These are phyloP conservation scores for Belgica antarctica DNA, from an alignment of 2,888 invertebrate genomes.

Conservation along the genomic window DNA sequence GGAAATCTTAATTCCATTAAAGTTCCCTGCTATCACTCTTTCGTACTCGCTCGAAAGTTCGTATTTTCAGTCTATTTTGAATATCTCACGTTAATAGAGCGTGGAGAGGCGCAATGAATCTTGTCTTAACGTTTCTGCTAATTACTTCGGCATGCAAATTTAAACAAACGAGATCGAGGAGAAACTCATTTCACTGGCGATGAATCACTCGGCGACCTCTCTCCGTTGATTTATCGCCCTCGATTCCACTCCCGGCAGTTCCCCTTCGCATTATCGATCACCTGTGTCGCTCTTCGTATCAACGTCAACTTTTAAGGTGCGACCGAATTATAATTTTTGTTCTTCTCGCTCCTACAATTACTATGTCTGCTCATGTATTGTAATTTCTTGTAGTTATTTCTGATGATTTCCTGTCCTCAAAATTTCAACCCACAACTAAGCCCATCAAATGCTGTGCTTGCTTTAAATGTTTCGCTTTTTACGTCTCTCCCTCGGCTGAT, in stretches of 20 bases:
- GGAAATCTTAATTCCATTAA: neutral
- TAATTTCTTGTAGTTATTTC: slow-evolving; percentile 44
- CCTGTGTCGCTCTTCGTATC: slow-evolving; percentile 8
- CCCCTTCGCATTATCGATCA: slow-evolving; percentile 17
- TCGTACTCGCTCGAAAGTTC: no score
- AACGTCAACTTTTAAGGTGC: slow-evolving; percentile 36
- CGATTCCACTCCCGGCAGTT: neutral
- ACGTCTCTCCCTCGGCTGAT: slow-evolving; percentile 12
- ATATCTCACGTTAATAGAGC: slow-evolving; percentile 21
- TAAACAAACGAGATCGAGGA: neutral
- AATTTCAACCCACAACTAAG: slow-evolving; percentile 40
- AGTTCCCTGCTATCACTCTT: slow-evolving; percentile 12
- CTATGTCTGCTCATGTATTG: slow-evolving; percentile 33
- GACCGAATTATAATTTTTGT: slow-evolving; percentile 37
- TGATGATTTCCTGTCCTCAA: slow-evolving; percentile 44
- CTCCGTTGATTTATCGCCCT: neutral
- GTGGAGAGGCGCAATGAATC: neutral
- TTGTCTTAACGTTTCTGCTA: neutral
- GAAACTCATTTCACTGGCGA: neutral
- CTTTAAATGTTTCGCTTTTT: neutral
- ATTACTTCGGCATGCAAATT: neutral
- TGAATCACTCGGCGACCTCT: neutral
- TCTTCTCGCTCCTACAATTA: slow-evolving; percentile 34
- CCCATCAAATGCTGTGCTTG: slow-evolving; percentile 6
- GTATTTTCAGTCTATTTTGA: neutral